A percentile compares a stretch with the other conserved stretches of the same genome.
Conservation (phyloP, 2,888 invertebrate species). For the Hypomecis punctinalis region DNA sequence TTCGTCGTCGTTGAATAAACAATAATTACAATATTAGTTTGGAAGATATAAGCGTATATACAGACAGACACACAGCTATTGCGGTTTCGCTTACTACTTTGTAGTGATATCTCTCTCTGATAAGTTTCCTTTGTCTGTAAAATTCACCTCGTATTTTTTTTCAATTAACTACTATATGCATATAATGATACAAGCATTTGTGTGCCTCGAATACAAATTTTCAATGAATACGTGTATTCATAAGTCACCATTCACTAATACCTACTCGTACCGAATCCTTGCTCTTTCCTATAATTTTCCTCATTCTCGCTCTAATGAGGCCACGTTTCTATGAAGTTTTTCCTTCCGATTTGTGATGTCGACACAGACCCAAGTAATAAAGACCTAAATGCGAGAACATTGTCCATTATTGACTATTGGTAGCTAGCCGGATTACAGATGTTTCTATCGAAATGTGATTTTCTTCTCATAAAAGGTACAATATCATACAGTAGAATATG, state of each 20-base stretch:
- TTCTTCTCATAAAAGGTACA: constrained; percentile 5
- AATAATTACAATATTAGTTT: too few species aligned
- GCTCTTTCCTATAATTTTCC: constrained; percentile 47
- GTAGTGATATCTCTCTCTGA: too few species aligned
- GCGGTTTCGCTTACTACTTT: too few species aligned
- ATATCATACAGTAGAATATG: background rate
- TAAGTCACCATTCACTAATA: constrained; percentile 9
- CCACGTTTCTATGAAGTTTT: constrained; percentile 57
- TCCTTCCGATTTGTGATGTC: constrained; percentile 56
- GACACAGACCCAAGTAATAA: constrained; percentile 51
- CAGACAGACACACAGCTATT: too few species aligned
- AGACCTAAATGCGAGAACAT: constrained; percentile 50
- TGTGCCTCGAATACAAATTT: background rate
- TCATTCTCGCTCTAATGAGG: constrained; percentile 57
- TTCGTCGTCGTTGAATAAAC: too few species aligned
- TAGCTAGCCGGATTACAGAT: constrained; percentile 29
- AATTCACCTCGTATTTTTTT: too few species aligned
- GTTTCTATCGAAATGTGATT: constrained; percentile 6
- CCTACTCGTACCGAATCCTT: constrained; percentile 1
- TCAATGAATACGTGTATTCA: background rate
- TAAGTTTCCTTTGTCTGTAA: too few species aligned
- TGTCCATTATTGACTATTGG: constrained; percentile 49
- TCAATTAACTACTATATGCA: too few species aligned
- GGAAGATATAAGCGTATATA: too few species aligned
- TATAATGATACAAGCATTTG: background rate